These are phyloP conservation scores for Agrilus mali DNA, from an alignment of 2,888 invertebrate species.

Conservation along the genomic window DNA sequence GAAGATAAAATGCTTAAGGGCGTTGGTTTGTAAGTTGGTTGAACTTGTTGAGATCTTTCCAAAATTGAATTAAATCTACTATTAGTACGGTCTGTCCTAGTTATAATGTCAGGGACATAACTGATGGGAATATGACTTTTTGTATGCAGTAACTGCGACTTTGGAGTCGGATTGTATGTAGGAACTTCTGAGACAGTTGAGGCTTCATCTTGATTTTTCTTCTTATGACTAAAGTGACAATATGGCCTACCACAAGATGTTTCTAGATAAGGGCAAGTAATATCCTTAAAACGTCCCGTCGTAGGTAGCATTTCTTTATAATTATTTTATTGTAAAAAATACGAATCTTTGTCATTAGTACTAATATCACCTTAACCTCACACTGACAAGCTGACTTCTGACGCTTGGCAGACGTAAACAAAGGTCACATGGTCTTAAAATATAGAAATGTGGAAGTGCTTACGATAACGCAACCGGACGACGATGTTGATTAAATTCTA, in stretches of 20 bases:
- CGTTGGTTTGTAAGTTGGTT: conserved; percentile 32
- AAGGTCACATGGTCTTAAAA: conserved; percentile 6
- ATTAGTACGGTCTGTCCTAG: conserved; percentile 34
- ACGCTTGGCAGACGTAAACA: conserved; percentile 4
- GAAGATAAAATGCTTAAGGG: conserved; percentile 30
- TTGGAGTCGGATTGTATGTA: conserved; percentile 35
- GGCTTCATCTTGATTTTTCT: conserved; percentile 46
- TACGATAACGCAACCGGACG: too few species aligned
- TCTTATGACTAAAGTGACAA: conserved; percentile 83
- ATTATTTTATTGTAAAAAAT: conserved; percentile 2
- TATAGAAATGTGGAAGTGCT: background rate
- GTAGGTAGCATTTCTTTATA: conserved; percentile 68
- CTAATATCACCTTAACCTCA: conserved; percentile 9
- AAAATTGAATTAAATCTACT: conserved; percentile 15
- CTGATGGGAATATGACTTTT: conserved; percentile 36
- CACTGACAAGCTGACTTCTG: background rate
- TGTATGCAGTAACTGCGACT: conserved; percentile 34
- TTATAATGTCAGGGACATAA: conserved; percentile 40
- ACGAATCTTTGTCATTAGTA: conserved; percentile 1
- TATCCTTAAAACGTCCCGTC: conserved; percentile 76
- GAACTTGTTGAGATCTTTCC: conserved; percentile 15
- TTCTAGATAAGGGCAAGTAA: conserved; percentile 76
- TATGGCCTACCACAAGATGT: conserved; percentile 77
- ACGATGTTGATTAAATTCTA: too few species aligned
- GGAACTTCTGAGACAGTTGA: conserved; percentile 33